Evolutionary conservation across 1,140 invertebrate genomes (phyloP).

Genomic region (Dufourea novaeangliae): DNA sequence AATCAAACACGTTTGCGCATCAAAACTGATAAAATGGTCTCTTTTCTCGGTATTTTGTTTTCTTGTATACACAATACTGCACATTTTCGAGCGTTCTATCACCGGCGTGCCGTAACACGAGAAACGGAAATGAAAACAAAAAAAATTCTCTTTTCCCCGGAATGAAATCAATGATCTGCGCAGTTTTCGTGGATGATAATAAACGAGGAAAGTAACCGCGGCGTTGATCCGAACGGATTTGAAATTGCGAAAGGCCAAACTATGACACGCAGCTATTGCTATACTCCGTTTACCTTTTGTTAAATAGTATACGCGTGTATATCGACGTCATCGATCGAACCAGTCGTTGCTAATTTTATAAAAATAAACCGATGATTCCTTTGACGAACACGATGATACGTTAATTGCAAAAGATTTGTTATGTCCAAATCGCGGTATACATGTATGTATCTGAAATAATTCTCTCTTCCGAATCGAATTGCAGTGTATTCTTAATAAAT

Average conservation of each 20-base stretch:
- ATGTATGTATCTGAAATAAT: no score
- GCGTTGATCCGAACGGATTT: conserved; percentile 25
- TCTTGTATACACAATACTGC: conserved; percentile 14
- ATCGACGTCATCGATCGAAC: conserved; percentile 44
- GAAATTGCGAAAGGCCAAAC: conserved; percentile 64
- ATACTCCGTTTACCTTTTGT: conserved; percentile 34
- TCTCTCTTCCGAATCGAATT: no score
- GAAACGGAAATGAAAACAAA: conserved; percentile 20
- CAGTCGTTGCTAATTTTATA: conserved; percentile 4
- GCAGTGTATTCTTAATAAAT: no score
- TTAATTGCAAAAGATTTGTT: no score
- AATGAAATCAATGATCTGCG: conserved; percentile 60
- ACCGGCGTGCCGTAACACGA: conserved; percentile 30
- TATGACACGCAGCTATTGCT: conserved; percentile 63
- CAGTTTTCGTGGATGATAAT: conserved; percentile 55
- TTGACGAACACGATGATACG: no score
- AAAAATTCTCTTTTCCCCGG: conserved; percentile 25
- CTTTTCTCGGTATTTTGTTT: background rate
- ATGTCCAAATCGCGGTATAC: no score
- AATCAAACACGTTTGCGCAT: conserved; percentile 27
- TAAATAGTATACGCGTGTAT: conserved; percentile 38
- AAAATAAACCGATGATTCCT: background rate
- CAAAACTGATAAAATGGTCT: conserved; percentile 8
- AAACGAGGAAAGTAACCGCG: conserved; percentile 63
- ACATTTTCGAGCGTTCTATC: conserved; percentile 36